phyloP scores from a whole-genome alignment of 2,797 vertebrate genomes.

The Tarsius wallacei region DNA sequence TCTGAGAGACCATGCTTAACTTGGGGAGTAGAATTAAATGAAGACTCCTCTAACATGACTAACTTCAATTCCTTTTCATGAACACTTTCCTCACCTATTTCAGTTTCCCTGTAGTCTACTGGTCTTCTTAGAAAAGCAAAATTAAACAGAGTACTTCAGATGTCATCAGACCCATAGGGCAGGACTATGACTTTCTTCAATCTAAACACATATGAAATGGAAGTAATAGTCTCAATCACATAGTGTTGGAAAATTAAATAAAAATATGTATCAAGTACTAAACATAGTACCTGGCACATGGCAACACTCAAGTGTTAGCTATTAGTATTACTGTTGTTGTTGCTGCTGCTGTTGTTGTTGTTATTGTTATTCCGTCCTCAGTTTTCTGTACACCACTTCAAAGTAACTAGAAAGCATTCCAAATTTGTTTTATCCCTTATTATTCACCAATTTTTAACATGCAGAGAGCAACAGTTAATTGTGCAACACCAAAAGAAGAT shows the following conservation, averaged over 20 bases:
- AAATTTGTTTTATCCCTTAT: slow-evolving; percentile 16
- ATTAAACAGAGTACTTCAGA: background rate
- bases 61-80: slow-evolving; percentile 12
- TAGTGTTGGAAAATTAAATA: background rate
- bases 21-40: background rate
- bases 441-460: slow-evolving; percentile 58
- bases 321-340: background rate
- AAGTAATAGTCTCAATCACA: background rate
- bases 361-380: background rate
- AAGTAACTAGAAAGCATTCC: slow-evolving; percentile 38
- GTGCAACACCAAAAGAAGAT: slow-evolving; percentile 23
- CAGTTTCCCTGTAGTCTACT: background rate
- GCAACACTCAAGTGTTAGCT: background rate
- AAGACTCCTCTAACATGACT: background rate
- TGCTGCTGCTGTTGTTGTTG: slow-evolving; percentile 24
- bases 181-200: background rate
- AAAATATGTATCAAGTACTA: slow-evolving; percentile 21
- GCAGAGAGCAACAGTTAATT: slow-evolving; percentile 38
- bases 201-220: background rate
- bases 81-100: background rate
- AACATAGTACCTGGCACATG: background rate
- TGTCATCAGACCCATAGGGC: background rate
- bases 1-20: background rate
- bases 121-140: background rate
- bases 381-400: slow-evolving; percentile 52